Evolutionary conservation across 2,888 invertebrate genomes (phyloP), one percentile per base, ranked within the genome.

Genomic region (Scaptomyza caliginosa): DNA sequence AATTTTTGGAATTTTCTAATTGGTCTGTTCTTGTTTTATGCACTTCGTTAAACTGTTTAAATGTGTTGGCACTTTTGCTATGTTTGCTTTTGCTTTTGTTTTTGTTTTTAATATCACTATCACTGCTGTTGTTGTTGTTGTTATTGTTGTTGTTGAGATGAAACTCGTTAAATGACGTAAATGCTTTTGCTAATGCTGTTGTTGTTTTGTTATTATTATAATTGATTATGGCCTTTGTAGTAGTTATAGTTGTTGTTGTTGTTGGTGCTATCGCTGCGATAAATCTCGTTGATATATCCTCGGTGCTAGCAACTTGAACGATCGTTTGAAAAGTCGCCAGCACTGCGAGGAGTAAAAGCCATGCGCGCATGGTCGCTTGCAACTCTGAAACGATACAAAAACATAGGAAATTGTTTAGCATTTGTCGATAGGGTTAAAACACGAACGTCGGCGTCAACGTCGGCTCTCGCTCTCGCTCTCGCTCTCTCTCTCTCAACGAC

Each of bases 301-400:
- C 91, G 89, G 91, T 91, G 92, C 92, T 91, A 91, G 91, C 91
- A 91, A 91, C 91, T 90, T 90, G 91, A 89, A 90, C 89, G 86
- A 89, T 89, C 81, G 89, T 84, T 90, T 89, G 89, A 87, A 90
- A 90, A 90, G 92, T 92, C 91, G 92, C 91, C 91, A 92, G 91
- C 92, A 92, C 92, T 91, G 89, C 90, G 89, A 92, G 90, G 90
- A 91, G 88, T 90, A 91, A 87, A 89, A 91, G 90, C 91, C 91
- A 92, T 91, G 90, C 91, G 91, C 91, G 92, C 91, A 92, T 92
- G 91, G 90, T 92, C 92, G 91, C 90, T 91, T 90, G 90, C 90
- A 92, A 90, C 91, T 91, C 91, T 92, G 89, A 71, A 91, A 91
- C 80, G 86, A 89, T 87, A 89, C 76, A 88, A 88, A 88, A 88